These are phyloP conservation scores for Alsophila aescularia DNA, from an alignment of 2,888 invertebrate genomes.

Conservation along the genomic window DNA sequence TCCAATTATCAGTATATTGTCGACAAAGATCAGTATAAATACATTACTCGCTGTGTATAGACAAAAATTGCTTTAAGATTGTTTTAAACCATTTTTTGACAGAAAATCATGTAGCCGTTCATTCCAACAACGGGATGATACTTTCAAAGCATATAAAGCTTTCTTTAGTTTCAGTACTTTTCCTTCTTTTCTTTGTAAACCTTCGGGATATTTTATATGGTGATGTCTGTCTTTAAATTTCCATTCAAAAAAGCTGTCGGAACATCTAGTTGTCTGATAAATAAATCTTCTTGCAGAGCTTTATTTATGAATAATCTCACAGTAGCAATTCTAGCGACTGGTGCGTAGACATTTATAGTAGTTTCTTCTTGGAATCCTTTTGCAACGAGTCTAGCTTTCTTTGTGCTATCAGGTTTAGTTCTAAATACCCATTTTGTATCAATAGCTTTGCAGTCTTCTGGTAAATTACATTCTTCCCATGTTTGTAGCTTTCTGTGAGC, in stretches of 20 bases:
- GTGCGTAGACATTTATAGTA: conserved; percentile 5
- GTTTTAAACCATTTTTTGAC: conserved; percentile 9
- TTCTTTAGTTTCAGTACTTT: too few relatives aligned
- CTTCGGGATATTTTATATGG: conserved; percentile 19
- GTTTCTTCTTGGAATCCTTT: conserved; percentile 23
- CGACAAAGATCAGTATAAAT: conserved; percentile 21
- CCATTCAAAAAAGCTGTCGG: too few relatives aligned
- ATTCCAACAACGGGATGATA: too few relatives aligned
- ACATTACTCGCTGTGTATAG: too few relatives aligned
- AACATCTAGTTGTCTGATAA: too few relatives aligned
- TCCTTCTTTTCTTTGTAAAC: conserved; percentile 16
- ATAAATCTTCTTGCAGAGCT: too few relatives aligned
- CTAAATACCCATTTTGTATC: too few relatives aligned
- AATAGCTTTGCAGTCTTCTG: conserved; percentile 28
- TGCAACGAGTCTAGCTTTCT: too few relatives aligned
- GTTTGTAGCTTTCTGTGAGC: too few relatives aligned
- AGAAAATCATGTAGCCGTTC: conserved; percentile 23
- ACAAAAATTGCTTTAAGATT: too few relatives aligned
- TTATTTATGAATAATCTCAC: too few relatives aligned
- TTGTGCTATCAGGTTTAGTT: conserved; percentile 31
- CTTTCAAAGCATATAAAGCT: too few relatives aligned
- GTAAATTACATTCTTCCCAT: conserved; percentile 8
- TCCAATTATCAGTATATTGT: neutral
- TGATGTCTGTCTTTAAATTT: conserved; percentile 7
- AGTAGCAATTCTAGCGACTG: conserved; percentile 11